Conservation (phyloP, 2,888 invertebrate species). For the Hirtodrosophila cameraria region DNA sequence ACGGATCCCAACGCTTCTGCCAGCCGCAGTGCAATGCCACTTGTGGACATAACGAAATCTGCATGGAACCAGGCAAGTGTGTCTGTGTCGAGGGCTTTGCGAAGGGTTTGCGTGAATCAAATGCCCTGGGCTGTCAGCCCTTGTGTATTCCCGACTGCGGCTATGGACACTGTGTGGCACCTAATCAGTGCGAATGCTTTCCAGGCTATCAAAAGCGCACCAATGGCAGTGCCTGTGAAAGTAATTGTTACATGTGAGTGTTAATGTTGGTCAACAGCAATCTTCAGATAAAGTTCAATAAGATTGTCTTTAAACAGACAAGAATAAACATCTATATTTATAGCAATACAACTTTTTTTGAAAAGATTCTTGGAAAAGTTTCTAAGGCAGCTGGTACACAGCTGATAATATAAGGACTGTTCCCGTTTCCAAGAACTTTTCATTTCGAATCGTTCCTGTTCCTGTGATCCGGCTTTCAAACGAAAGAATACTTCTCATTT, state of each 20-base stretch:
- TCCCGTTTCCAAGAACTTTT: too few relatives aligned
- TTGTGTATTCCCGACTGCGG: constrained; percentile 81
- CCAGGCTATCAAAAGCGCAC: constrained; percentile 77
- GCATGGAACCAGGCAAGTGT: constrained; percentile 87
- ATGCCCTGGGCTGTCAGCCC: constrained; percentile 76
- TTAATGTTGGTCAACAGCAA: too few relatives aligned
- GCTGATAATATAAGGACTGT: too few relatives aligned
- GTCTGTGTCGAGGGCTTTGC: constrained; percentile 80
- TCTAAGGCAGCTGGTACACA: too few relatives aligned
- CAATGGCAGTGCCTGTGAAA: constrained; percentile 78
- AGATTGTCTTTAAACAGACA: too few relatives aligned
- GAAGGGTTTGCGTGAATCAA: constrained; percentile 43
- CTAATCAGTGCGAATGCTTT: constrained; percentile 85
- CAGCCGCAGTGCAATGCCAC: constrained; percentile 86
- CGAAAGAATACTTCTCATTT: too few relatives aligned
- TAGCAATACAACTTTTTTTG: too few relatives aligned
- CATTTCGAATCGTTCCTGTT: too few relatives aligned
- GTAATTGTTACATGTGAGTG: constrained; percentile 78
- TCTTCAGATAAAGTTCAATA: too few relatives aligned
- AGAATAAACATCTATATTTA: too few relatives aligned
- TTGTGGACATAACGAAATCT: constrained; percentile 86
- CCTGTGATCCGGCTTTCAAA: too few relatives aligned
- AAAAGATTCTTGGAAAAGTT: too few relatives aligned
- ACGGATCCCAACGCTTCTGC: constrained; percentile 83
- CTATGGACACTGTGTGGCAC: constrained; percentile 85